Evolutionary conservation across 2,113 vertebrate species (phyloP).

Genomic region (Naja naja): DNA sequence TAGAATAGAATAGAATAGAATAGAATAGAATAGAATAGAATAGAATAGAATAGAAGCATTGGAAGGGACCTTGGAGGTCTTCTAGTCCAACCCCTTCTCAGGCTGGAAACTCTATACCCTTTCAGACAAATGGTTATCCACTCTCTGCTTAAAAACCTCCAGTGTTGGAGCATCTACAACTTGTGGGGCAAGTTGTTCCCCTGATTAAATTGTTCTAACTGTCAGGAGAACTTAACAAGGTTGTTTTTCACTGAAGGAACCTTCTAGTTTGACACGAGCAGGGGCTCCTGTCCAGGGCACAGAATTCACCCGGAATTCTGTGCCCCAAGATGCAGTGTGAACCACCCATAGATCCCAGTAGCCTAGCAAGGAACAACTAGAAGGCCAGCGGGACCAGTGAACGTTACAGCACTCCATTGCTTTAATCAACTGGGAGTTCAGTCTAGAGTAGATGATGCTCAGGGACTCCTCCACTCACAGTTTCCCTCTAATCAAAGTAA

Average conservation of each 20-base stretch:
- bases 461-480: not conserved
- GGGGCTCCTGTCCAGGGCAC: not conserved
- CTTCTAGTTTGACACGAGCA: not conserved
- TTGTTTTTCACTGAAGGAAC: not conserved
- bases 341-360: not conserved
- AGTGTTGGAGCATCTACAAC: too few species aligned
- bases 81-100: too few species aligned
- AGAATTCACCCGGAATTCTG: not conserved
- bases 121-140: too few species aligned
- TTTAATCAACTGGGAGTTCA: not conserved
- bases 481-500: not conserved
- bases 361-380: not conserved
- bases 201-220: too few species aligned
- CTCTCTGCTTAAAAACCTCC: too few species aligned
- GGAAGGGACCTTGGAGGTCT: too few species aligned
- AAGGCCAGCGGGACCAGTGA: not conserved
- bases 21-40: too few species aligned
- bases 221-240: not conserved
- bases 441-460: not conserved
- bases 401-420: not conserved
- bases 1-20: too few species aligned
- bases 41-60: too few species aligned
- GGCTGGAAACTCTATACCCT: too few species aligned
- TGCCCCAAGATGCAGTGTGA: not conserved
- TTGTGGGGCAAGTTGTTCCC: too few species aligned